Conservation (phyloP, 2,113 vertebrate species). For the Catagonus wagneri region DNA sequence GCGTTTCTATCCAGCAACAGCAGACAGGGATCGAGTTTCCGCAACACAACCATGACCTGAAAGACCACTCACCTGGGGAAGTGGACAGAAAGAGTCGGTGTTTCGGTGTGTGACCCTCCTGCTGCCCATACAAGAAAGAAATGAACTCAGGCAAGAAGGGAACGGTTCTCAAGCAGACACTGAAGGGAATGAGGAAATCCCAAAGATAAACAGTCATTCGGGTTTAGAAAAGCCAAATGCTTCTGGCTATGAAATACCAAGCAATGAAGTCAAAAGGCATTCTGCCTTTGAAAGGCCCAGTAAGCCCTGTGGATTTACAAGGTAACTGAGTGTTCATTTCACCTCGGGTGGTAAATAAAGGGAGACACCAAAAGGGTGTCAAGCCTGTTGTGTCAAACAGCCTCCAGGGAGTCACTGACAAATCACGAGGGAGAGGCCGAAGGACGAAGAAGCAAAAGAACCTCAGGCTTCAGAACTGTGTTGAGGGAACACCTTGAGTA, state of each 20-base stretch:
- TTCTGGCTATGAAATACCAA: not conserved
- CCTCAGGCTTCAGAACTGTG: not conserved
- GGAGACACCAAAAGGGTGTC: not conserved
- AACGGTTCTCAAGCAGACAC: not conserved
- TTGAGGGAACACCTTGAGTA: not conserved
- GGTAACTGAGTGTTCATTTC: not conserved
- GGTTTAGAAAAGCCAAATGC: not conserved
- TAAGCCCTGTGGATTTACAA: not conserved
- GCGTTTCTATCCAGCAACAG: no score
- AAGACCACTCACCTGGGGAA: not conserved
- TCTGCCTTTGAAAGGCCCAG: not conserved
- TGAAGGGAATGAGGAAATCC: not conserved
- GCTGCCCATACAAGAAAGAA: not conserved
- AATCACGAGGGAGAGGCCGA: not conserved
- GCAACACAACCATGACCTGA: not conserved
- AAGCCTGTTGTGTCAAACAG: not conserved
- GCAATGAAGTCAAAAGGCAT: not conserved
- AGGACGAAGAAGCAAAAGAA: not conserved
- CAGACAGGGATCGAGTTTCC: no score
- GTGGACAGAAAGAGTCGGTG: not conserved
- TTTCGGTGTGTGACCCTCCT: accelerated
- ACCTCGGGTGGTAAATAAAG: not conserved
- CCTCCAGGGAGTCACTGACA: not conserved
- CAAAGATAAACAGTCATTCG: not conserved
- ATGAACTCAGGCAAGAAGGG: not conserved